Evolutionary conservation across 2,113 vertebrate genomes (phyloP).

Genomic region (Paedocypris sp.): DNA sequence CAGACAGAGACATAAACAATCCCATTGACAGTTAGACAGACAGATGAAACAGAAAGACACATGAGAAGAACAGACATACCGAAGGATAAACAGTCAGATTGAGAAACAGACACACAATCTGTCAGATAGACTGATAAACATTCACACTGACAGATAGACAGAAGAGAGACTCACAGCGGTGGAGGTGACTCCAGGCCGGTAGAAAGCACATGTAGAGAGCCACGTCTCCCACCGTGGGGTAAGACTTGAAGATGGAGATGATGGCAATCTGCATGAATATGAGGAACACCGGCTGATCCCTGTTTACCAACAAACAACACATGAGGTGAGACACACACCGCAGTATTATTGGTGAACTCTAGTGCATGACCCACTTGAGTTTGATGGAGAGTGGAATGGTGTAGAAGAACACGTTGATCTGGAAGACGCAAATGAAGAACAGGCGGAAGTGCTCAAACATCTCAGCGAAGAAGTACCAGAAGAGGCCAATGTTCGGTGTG

Average conservation of each 20-base stretch:
- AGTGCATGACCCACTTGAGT: slow-evolving; percentile 74
- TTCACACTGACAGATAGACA: neutral
- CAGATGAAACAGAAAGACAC: no score
- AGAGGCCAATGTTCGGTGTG: slow-evolving; percentile 95
- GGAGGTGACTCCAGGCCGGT: slow-evolving; percentile 87
- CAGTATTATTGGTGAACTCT: neutral
- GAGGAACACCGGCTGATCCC: slow-evolving; percentile 92
- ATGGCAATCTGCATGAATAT: slow-evolving; percentile 93
- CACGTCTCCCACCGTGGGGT: slow-evolving; percentile 88
- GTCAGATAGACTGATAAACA: neutral
- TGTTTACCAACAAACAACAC: slow-evolving; percentile 34
- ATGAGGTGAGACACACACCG: neutral
- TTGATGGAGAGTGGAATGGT: slow-evolving; percentile 90
- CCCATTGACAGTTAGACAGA: no score
- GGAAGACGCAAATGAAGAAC: slow-evolving; percentile 96
- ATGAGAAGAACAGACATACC: no score
- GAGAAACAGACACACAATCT: no score
- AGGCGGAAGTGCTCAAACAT: slow-evolving; percentile 98
- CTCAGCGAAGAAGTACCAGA: slow-evolving; percentile 99
- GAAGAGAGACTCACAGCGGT: slow-evolving; percentile 74
- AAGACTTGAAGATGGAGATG: slow-evolving; percentile 96
- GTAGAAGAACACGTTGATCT: slow-evolving; percentile 98
- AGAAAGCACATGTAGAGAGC: slow-evolving; percentile 93
- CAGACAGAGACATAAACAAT: no score
- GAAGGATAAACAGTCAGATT: no score